A percentile compares a stretch with the other conserved stretches of the same genome.
Evolutionary conservation across 2,113 vertebrate genomes (phyloP).

Genomic region (Penelope pileata): DNA sequence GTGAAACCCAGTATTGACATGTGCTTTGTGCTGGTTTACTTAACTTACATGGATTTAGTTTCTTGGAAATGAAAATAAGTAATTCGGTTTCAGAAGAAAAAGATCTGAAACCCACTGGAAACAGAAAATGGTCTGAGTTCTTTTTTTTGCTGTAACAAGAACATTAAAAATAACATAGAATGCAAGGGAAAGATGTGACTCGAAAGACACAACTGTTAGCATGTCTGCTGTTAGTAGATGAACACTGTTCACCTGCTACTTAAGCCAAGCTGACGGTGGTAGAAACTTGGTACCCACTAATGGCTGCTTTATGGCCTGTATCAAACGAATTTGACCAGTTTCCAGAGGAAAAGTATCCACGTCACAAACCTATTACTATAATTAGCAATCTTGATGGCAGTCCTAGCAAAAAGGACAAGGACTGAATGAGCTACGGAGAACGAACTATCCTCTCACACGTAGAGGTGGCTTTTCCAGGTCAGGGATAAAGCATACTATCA

Average conservation of each 20-base stretch:
- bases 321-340: conserved; percentile 7
- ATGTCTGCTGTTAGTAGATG: neutral
- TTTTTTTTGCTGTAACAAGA: neutral
- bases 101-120: neutral
- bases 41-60: neutral
- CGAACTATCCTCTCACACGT: conserved; percentile 16
- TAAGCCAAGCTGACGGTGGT: neutral
- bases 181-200: neutral
- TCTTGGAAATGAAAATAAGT: neutral
- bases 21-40: neutral
- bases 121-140: neutral
- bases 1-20: neutral
- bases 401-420: conserved; percentile 32
- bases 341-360: conserved; percentile 2
- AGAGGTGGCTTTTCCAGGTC: conserved; percentile 1
- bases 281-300: neutral
- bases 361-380: neutral
- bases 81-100: neutral
- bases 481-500: neutral
- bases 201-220: neutral
- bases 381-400: conserved; percentile 34
- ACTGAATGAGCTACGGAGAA: neutral
- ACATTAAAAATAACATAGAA: neutral
- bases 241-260: neutral
- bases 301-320: neutral